Evolutionary conservation across 2,888 invertebrate genomes (phyloP).

Genomic region (Diarsia mendica): DNA sequence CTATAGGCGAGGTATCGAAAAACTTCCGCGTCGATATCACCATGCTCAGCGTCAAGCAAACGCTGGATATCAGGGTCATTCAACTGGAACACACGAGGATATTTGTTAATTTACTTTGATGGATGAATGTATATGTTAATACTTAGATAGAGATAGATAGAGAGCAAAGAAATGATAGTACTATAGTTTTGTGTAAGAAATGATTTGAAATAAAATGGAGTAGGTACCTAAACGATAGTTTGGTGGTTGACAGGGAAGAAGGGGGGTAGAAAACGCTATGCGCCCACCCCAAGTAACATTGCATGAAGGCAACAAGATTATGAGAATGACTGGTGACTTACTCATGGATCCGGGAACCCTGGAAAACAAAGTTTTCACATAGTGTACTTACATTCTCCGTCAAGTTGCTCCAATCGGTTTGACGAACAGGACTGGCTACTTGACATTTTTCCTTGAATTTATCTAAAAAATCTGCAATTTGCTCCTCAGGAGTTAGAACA

Average conservation of each 20-base stretch:
- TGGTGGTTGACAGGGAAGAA: neutral
- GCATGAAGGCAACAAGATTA: too few species aligned
- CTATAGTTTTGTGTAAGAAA: neutral
- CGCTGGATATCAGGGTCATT: neutral
- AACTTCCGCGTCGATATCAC: neutral
- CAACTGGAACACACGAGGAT: constrained; percentile 3
- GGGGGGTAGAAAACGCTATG: too few species aligned
- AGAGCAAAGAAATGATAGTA: neutral
- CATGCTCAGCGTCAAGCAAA: neutral
- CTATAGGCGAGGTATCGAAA: neutral
- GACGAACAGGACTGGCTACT: neutral
- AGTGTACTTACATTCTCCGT: neutral
- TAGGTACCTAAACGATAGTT: neutral
- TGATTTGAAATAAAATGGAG: neutral
- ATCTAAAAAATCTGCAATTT: neutral
- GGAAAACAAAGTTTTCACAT: neutral
- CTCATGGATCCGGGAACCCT: neutral
- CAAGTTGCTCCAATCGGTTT: neutral
- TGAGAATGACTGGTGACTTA: neutral
- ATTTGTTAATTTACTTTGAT: neutral
- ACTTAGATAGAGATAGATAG: too few species aligned
- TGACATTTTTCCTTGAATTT: neutral
- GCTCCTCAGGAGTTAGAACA: neutral
- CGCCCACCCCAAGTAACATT: too few species aligned
- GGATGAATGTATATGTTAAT: too few species aligned